These are phyloP conservation scores for Rhopalosiphum maidis DNA, from an alignment of 1,140 invertebrate species.

Conservation along the genomic window DNA sequence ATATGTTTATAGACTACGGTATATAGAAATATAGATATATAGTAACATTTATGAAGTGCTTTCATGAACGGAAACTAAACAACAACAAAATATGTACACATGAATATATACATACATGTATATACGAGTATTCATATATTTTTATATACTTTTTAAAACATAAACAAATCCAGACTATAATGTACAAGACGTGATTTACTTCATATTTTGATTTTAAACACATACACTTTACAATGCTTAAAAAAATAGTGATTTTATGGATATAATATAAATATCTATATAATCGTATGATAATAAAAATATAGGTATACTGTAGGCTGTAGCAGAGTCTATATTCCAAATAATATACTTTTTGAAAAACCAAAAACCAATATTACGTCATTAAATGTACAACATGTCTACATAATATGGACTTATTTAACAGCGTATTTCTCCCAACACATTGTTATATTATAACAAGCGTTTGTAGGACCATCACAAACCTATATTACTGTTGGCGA, in stretches of 20 bases:
- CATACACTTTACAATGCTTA: too few relatives aligned
- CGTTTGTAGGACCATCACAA: not conserved
- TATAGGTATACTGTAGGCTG: not conserved
- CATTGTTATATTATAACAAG: not conserved
- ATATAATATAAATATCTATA: too few relatives aligned
- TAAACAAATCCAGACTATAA: not conserved
- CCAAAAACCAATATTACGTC: not conserved
- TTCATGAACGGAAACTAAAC: not conserved
- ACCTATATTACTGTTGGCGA: not conserved
- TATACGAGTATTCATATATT: not conserved
- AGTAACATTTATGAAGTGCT: not conserved
- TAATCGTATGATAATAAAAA: not conserved
- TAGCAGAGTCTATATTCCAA: not conserved
- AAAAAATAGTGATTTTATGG: too few relatives aligned
- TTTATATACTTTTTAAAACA: not conserved
- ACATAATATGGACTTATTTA: not conserved
- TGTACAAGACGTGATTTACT: not conserved
- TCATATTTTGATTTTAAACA: not conserved
- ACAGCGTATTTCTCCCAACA: not conserved
- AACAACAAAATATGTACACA: not conserved
- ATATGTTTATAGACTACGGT: not conserved
- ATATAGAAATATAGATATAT: not conserved
- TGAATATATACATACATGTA: too few relatives aligned
- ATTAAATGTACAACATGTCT: not conserved
- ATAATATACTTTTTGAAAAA: not conserved